Base-by-base conservation (phyloP, 2,888 invertebrate genomes). In the Brachyopa scutellaris region DNA sequence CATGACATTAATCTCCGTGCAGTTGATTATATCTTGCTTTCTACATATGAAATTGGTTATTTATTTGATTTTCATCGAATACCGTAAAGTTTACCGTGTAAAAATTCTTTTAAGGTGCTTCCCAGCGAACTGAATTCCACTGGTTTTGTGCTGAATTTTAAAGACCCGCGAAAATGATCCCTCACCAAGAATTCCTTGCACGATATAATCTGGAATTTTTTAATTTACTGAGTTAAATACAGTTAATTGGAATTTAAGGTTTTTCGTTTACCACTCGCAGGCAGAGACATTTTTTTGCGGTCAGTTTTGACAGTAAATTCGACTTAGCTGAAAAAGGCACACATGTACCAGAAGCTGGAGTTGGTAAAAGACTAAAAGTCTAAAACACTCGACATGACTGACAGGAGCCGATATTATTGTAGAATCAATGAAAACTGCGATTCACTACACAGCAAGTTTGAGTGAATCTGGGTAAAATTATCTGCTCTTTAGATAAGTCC, bases 151-250 rank as follows among this genome's bases (percentile, higher is more conserved):
- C 87, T 93, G 92, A 87, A 93, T 93, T 92, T 93, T 94, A 79
- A 94, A 88, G 23, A 94, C 94, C 87, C 94, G 93, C 0, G 94
- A 93, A 90, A 94, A 94, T 21, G 94, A 93, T 9, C 94, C 94
- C 89, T 94, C 94, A 17, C 94, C 94, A 87, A 94, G 93, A 91
- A 94, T 93, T 73, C 92, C 91, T 74, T 94, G 87, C 84, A 94
- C 90, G 88, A 92, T 92, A 88, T 94, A 94, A 88, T 93, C 94
- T 93, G 13, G n/a, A 49, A 47, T 21, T 5, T n/a, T n/a, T n/a
- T n/a, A n/a, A n/a, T n/a, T n/a, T n/a, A n/a, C n/a, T n/a, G n/a
- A n/a, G n/a, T n/a, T n/a, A n/a, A n/a, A n/a, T n/a, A n/a, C n/a
- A n/a, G n/a, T n/a, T n/a, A n/a, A n/a, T n/a, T n/a, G n/a, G n/a